These are phyloP conservation scores for Emydura subglobosa DNA, from an alignment of 2,113 vertebrate species.

Conservation along the genomic window DNA sequence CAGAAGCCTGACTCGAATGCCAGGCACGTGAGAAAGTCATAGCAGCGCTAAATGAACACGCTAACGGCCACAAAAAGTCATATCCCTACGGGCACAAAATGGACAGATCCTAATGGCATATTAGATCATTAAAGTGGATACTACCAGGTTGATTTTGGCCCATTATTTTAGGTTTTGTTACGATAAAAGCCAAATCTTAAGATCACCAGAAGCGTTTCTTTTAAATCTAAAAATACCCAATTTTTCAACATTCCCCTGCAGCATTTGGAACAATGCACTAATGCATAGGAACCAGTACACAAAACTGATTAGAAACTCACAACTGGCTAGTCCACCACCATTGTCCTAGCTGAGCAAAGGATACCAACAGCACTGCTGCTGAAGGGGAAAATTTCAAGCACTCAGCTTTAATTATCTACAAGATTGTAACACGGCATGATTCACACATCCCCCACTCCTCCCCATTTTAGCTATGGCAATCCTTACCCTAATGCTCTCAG, in stretches of 20 bases:
- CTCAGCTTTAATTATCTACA: background rate
- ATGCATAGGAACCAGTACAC: too few relatives aligned
- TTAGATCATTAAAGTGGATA: fast-evolving
- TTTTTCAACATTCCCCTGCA: background rate
- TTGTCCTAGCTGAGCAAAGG: background rate
- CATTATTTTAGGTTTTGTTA: background rate
- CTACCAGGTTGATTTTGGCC: background rate
- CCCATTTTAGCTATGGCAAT: background rate
- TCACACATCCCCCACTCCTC: too few relatives aligned
- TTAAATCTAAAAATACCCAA: too few relatives aligned
- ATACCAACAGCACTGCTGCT: background rate
- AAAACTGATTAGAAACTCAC: conserved; percentile 5
- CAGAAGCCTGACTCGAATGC: fast-evolving
- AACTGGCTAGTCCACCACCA: conserved; percentile 9
- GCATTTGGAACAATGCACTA: background rate
- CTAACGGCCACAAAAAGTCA: background rate
- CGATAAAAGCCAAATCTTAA: background rate
- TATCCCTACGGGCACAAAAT: fast-evolving
- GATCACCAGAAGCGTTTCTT: background rate
- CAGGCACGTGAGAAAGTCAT: fast-evolving
- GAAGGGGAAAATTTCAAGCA: background rate
- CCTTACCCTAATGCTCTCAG: background rate
- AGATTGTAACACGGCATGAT: fast-evolving
- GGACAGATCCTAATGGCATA: fast-evolving
- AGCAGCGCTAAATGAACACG: background rate